Base-by-base conservation (phyloP, 1,140 invertebrate genomes). In the Eumaeus atala region DNA sequence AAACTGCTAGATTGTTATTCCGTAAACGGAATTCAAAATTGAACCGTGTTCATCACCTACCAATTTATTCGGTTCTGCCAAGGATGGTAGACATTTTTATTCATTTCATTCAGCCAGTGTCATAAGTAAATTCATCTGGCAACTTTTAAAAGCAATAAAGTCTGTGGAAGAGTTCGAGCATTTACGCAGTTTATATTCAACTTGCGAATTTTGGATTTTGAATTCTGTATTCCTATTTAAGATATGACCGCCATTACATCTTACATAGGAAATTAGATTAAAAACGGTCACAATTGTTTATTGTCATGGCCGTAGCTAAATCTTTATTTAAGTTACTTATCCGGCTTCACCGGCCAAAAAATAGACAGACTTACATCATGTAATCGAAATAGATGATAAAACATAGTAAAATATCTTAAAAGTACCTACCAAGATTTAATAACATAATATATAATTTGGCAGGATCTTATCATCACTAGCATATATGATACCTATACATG, bases 21-120 rank as follows among this genome's bases (percentile, higher is more conserved):
- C 53, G 38, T 59, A 34, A 49, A 48, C 56, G 61, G 52, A 53
- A 38, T 55, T 55, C 47, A 40, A 54, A 56, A 56, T 55, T 51
- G 59, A 61, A 61, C 59, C 56, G 54, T 56, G 55, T 58, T 44
- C 53, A 62, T 62, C 61, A 62, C 61, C 53, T 62, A 56, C 59
- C 62, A 61, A 64, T 64, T 61, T 64, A 64, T 59, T 64, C 58
- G 58, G 56, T 51, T 62, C 58, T 58, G 61, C 61, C 61, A 58
- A 49, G 52, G 50, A 36, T 58, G 61, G 58, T 61, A 38, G 56
- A 64, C 50, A 58, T 64, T 64, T 64, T 64, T 64, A 64, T 64
- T 61, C 58, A 64, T 61, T 56, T 42, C 48, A 61, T 61, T 57
- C 51, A 57, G 52, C 50, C 36, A 52, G 47, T 54, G 36, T 59